Evolutionary conservation across 2,113 vertebrate species (phyloP), one percentile per base, ranked within the genome.

Genomic region (Microtus ochrogaster): DNA sequence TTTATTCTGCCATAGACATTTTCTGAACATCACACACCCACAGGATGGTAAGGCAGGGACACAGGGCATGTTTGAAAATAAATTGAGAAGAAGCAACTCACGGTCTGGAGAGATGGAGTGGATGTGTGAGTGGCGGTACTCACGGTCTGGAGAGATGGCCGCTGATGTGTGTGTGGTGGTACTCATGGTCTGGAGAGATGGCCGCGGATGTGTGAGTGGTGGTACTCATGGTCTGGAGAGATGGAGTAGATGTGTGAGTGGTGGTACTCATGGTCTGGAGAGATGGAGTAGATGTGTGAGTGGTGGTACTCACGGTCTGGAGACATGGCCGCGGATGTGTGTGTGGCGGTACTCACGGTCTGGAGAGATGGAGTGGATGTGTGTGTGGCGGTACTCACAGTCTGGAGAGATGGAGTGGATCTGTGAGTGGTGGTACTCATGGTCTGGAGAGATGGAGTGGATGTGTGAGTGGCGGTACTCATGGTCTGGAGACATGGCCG

Each of bases 1-100:
- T 84, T 97, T 96, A 86, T 92, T 91, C 90, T 87, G 58, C 47
- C 24, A 39, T 7, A 33, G 91, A 33, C 96, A 94, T 91, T 95
- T 96, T 96, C 96, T 96, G 47, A 82, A 91, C 79, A 30, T 77
- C 91, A 81, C 79, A 94, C 73, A 91, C 76, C 90, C 14, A 77
- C 91, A 87, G 91, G 36, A 90, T 83, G 88, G 95, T 82, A 97
- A 96, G 94, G 63, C 22, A 94, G 49, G 12, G 52, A 19, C 33
- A 83, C 19, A 58, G 89, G 81, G n/a, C 26, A 70, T 73, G 55
- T 93, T 91, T 95, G 73, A 90, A 74, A 86, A 90, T 41, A 90
- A 70, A 84, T 89, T 41, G 68, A 96, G 85, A 0, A 2, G 2
- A 17, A 12, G 0, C 21, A 44, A 70, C 4, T 24, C 19, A 39